phyloP scores from a whole-genome alignment of 35 echinoderm and acorn worm species.

The Hemicentrotus pulcherrimus region DNA sequence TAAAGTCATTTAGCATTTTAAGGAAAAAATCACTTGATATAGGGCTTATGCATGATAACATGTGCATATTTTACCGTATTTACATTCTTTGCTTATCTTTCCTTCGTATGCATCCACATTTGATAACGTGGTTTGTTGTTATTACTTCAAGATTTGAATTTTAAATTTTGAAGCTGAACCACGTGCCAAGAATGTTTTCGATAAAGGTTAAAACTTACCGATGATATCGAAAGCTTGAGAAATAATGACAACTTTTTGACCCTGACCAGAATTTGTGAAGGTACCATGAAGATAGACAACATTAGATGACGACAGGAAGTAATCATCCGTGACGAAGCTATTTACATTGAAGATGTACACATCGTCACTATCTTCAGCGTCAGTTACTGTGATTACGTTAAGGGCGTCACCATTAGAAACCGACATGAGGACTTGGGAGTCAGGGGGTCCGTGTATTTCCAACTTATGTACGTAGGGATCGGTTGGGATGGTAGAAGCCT shows the following conservation, averaged over 20 bases:
- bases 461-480: neutral
- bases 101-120: neutral
- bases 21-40: no score
- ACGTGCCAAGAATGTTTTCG: neutral
- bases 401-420: neutral
- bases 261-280: neutral
- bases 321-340: neutral
- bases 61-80: no score
- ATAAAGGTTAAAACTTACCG: neutral
- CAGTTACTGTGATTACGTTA: neutral
- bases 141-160: neutral
- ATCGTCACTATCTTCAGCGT: neutral
- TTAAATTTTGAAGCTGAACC: neutral
- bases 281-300: neutral
- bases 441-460: neutral
- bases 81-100: neutral
- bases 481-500: no score
- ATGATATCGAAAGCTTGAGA: neutral
- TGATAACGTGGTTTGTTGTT: neutral
- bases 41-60: no score
- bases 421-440: neutral
- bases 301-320: neutral
- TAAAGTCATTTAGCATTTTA: no score
- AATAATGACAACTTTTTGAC: neutral
- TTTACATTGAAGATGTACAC: neutral